Evolutionary conservation across 2,888 invertebrate species (phyloP), one percentile per base, ranked within the genome.

Genomic region (Epinotia brunnichana): DNA sequence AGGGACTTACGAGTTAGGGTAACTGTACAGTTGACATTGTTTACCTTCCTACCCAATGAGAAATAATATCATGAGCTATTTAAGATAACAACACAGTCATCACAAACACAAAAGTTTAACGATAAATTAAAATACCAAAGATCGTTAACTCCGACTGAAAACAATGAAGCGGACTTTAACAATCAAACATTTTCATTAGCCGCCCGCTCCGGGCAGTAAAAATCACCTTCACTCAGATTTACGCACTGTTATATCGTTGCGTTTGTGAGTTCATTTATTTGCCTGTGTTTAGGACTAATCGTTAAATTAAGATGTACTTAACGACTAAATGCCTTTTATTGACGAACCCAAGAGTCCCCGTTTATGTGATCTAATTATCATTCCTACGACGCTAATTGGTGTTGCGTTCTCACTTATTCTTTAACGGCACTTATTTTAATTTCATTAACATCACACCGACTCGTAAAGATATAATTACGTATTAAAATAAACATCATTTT

Each of bases 161-260:
- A 87, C 87, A 88, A 89, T 89, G 81, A 84, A 85, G 83, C 78
- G 77, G 83, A 81, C 80, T 85, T 84, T 84, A 82, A 86, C 84
- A 82, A 82, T 83, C 82, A 85, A 88, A 87, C 84, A 85, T 85
- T 88, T 87, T 86, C 87, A 87, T 87, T 87, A 86, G 78, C 76
- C 77, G 78, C 76, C 77, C 79, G 81, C 81, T 80, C 80, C 76
- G 79, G 78, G 82, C 79, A 78, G 81, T 85, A 84, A 87, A 88
- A 88, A 87, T 86, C 83, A 82, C 82, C 83, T 84, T 82, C 77
- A 79, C 80, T 80, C 81, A 77, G 81, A 85, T 87, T 88, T 87
- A 87, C 83, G 83, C 80, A 83, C 84, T 85, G 84, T 82, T 81
- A 80, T 82, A 74, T 81, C 83, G 67, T 53, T 67, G 72, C 54